Evolutionary conservation across 2,797 vertebrate species (phyloP).

Genomic region (Australoheros facetus): DNA sequence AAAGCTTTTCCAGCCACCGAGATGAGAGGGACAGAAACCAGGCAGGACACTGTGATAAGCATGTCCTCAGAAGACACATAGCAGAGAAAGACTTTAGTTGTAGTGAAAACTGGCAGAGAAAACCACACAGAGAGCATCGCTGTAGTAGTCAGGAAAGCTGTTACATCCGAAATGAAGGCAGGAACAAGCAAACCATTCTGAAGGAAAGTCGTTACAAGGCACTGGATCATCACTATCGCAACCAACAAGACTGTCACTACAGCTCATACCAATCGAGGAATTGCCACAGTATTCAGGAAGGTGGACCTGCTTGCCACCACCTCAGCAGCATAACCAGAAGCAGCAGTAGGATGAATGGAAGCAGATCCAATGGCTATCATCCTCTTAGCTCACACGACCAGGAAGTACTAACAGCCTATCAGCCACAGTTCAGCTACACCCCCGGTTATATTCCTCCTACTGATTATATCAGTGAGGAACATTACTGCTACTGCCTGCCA

Average conservation of each 20-base stretch:
- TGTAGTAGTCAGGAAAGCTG: neutral
- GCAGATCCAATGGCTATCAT: constrained; percentile 16
- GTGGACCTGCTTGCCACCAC: neutral
- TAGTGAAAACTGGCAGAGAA: neutral
- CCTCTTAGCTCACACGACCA: constrained; percentile 33
- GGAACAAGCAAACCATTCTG: constrained; percentile 14
- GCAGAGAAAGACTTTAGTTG: neutral
- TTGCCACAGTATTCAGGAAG: neutral
- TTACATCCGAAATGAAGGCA: constrained; percentile 3
- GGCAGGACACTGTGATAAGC: neutral
- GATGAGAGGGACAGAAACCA: constrained; percentile 53
- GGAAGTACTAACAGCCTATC: constrained; percentile 20
- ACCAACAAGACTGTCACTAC: neutral
- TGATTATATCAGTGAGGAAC: constrained; percentile 45
- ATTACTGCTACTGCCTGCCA: constrained; percentile 32
- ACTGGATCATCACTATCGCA: constrained; percentile 1
- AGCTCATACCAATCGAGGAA: neutral
- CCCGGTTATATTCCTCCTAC: constrained; percentile 51
- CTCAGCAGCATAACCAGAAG: neutral
- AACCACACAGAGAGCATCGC: neutral
- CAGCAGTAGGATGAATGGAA: neutral
- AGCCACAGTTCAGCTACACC: constrained; percentile 44
- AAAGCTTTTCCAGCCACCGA: constrained; percentile 48
- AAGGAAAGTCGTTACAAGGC: neutral
- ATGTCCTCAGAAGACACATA: neutral